phyloP scores from a whole-genome alignment of 2,113 vertebrate species.

The Motacilla alba region DNA sequence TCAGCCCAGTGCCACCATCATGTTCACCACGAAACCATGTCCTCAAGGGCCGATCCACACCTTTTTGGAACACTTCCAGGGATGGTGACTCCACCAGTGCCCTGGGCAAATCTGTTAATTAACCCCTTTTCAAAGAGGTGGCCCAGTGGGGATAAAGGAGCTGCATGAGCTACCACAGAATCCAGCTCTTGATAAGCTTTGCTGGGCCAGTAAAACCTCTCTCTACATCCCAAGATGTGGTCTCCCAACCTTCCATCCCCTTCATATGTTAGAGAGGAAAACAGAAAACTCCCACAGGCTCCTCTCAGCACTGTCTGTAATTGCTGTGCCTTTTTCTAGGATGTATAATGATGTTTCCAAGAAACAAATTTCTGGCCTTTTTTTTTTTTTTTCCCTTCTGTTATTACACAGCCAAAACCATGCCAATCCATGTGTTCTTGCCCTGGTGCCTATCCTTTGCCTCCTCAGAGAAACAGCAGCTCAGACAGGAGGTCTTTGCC shows the following conservation, averaged over 20 bases:
- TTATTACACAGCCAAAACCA: not conserved
- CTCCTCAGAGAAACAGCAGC: not conserved
- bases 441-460: not conserved
- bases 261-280: not conserved
- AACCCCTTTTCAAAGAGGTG: not conserved
- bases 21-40: not conserved
- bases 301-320: not conserved
- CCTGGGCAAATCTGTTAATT: not conserved
- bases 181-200: accelerated
- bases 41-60: not conserved
- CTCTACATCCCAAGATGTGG: not conserved
- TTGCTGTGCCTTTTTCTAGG: not conserved
- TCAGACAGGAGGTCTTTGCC: not conserved
- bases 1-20: not conserved
- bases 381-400: not conserved
- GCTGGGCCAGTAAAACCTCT: not conserved
- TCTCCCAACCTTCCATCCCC: not conserved
- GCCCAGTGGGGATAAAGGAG: not conserved
- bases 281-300: not conserved
- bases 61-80: not conserved
- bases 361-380: not conserved
- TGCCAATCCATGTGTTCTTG: not conserved
- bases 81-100: not conserved
- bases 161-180: not conserved
- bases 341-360: not conserved